Evolutionary conservation across 1,140 invertebrate genomes (phyloP).

Genomic region (Penaeus chinensis): DNA sequence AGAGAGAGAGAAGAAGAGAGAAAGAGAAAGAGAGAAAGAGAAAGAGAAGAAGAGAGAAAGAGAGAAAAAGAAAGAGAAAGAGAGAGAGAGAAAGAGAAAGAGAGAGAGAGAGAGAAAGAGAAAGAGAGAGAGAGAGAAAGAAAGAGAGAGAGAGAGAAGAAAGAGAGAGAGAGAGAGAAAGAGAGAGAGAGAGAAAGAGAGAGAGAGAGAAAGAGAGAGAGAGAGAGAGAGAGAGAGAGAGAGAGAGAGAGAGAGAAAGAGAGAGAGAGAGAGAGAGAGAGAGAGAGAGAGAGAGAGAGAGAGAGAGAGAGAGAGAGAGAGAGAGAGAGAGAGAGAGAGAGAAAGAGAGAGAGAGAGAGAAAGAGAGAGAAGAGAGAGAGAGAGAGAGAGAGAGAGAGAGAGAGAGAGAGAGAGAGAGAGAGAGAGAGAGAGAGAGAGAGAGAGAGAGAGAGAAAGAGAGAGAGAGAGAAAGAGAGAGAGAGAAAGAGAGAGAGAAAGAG

Average conservation of each 20-base stretch:
- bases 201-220: neutral
- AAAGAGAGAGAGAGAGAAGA: neutral
- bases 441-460: neutral
- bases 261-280: neutral
- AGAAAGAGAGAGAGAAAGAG: neutral
- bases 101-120: slow-evolving; percentile 4
- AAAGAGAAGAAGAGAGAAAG: neutral
- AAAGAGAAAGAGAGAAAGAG: neutral
- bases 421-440: neutral
- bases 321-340: slow-evolving; percentile 1
- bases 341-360: neutral
- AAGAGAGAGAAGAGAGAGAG: neutral
- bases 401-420: slow-evolving; percentile 8
- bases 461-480: neutral
- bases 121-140: neutral
- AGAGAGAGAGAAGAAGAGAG: neutral
- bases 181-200: neutral
- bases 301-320: slow-evolving; percentile 3
- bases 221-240: neutral
- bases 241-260: slow-evolving; percentile 1
- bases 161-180: neutral
- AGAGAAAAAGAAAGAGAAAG: neutral
- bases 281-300: neutral
- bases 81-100: neutral
- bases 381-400: neutral